These are phyloP conservation scores for Nomada goodeniana DNA, from an alignment of 2,888 invertebrate species.

Conservation along the genomic window DNA sequence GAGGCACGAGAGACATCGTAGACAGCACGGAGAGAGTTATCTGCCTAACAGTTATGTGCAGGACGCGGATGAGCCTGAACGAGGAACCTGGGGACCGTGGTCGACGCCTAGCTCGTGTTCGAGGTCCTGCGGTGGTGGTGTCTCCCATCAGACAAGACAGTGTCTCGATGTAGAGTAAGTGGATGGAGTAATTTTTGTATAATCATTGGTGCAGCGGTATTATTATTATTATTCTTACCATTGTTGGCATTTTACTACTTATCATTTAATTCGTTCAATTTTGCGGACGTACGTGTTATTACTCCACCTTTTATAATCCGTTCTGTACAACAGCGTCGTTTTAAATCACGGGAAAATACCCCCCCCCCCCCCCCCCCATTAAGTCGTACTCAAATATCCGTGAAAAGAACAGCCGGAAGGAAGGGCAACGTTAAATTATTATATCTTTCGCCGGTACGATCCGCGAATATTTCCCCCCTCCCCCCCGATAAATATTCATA, in stretches of 20 bases:
- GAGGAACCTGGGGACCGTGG: constrained; percentile 94
- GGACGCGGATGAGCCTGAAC: constrained; percentile 88
- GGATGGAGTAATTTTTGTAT: neutral
- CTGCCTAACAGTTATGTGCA: constrained; percentile 90
- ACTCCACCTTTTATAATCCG: neutral
- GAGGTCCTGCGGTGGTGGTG: constrained; percentile 96
- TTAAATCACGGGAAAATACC: neutral
- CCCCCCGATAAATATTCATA: constrained; percentile 12
- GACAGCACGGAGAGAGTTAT: constrained; percentile 91
- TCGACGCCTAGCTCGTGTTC: constrained; percentile 93
- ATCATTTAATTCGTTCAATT: neutral
- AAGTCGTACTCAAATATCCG: neutral
- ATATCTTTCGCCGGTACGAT: neutral
- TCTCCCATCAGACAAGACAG: constrained; percentile 92
- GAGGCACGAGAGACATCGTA: constrained; percentile 88
- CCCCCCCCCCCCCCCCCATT: neutral
- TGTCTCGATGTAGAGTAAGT: constrained; percentile 88
- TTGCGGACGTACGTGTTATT: neutral
- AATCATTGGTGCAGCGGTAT: neutral
- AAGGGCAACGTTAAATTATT: neutral
- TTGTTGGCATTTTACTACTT: too few relatives aligned
- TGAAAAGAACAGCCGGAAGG: neutral
- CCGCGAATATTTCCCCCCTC: neutral
- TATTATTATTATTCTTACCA: neutral
- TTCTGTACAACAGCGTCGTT: neutral